Conservation (phyloP, 2,797 vertebrate genomes). For the Botia almorhae region DNA sequence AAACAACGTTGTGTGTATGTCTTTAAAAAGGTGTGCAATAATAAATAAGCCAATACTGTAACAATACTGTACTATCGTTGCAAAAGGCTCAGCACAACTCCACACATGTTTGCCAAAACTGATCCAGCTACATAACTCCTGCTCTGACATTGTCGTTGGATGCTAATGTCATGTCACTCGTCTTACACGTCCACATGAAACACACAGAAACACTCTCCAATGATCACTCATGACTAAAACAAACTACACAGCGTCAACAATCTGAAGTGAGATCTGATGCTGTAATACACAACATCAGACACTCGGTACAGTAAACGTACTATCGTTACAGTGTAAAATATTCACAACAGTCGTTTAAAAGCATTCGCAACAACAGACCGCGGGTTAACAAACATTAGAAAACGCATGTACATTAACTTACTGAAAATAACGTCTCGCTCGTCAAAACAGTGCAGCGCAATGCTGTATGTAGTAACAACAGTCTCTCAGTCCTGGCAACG, state of each 20-base stretch:
- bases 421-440: neutral
- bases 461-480: slow-evolving; percentile 12
- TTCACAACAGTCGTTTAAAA: neutral
- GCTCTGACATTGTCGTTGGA: slow-evolving; percentile 57
- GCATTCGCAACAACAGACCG: neutral
- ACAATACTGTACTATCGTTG: neutral
- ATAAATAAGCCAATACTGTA: neutral
- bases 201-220: neutral
- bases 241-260: neutral
- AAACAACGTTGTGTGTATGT: too few relatives aligned
- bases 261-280: too few relatives aligned
- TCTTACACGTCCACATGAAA: slow-evolving; percentile 2
- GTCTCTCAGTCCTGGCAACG: neutral
- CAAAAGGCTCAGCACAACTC: slow-evolving; percentile 25
- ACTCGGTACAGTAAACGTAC: neutral
- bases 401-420: neutral
- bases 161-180: slow-evolving; percentile 41
- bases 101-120: slow-evolving; percentile 61
- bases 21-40: too few relatives aligned
- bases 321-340: neutral
- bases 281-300: neutral
- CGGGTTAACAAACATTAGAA: neutral
- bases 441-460: neutral
- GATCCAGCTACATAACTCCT: slow-evolving; percentile 58
- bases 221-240: neutral